Percentiles rank a stretch among this genome's conserved stretches.
These are phyloP conservation scores for Geococcyx californianus DNA, from an alignment of 2,113 vertebrate species.

Conservation along the genomic window DNA sequence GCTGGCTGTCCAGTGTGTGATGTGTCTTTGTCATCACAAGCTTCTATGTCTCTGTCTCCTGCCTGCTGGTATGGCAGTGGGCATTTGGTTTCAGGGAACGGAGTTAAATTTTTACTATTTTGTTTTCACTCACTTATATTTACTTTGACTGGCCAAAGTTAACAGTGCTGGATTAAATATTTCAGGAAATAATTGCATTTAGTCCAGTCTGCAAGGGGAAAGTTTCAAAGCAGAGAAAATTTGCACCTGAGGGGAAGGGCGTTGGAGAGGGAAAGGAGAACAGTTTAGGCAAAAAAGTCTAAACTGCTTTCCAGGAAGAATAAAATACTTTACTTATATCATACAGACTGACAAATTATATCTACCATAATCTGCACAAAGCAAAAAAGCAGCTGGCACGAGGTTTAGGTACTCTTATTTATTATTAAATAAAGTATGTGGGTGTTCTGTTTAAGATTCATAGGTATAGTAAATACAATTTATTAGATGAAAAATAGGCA, in stretches of 20 bases:
- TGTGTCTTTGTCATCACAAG: slow-evolving; percentile 6
- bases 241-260: not conserved
- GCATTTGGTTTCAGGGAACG: not conserved
- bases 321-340: not conserved
- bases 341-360: not conserved
- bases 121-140: not conserved
- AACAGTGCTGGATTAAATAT: slow-evolving; percentile 44
- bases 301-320: not conserved
- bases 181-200: slow-evolving; percentile 23
- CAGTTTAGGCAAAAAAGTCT: not conserved
- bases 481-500: not conserved
- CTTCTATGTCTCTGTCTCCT: not conserved
- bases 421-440: not conserved
- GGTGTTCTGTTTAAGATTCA: not conserved
- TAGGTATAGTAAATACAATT: not conserved
- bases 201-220: not conserved
- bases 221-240: not conserved
- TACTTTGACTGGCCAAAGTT: slow-evolving; percentile 13
- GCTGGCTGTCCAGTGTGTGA: not conserved
- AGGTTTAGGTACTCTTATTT: not conserved
- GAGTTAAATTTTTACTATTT: slow-evolving; percentile 63
- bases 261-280: not conserved
- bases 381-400: not conserved
- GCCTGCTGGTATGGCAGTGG: not conserved
- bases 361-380: not conserved